phyloP scores from a whole-genome alignment of 2,888 invertebrate species.

The Agonopterix arenella region DNA sequence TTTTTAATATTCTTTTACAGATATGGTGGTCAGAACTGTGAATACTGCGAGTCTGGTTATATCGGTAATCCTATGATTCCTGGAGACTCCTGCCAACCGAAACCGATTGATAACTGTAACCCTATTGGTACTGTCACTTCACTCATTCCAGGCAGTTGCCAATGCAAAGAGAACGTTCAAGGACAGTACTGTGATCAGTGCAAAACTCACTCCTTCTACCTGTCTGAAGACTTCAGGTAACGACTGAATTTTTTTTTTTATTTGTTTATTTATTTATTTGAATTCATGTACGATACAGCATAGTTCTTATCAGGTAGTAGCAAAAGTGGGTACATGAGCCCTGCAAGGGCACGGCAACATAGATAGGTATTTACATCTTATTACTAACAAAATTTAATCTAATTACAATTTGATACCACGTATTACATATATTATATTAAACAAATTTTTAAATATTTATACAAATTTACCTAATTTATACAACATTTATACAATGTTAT shows the following conservation, averaged over 20 bases:
- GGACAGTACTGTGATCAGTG: slow-evolving; percentile 93
- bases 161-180: slow-evolving; percentile 78
- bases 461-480: too few relatives aligned
- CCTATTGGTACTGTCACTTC: slow-evolving; percentile 80
- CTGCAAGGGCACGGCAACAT: too few relatives aligned
- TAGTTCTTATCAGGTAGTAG: too few relatives aligned
- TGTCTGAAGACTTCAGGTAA: slow-evolving; percentile 79
- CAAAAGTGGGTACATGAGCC: too few relatives aligned
- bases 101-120: slow-evolving; percentile 79
- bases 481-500: too few relatives aligned
- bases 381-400: too few relatives aligned
- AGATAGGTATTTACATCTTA: too few relatives aligned
- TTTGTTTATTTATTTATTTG: too few relatives aligned
- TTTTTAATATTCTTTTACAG: slow-evolving; percentile 25
- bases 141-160: slow-evolving; percentile 51
- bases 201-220: slow-evolving; percentile 88
- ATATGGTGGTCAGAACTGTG: slow-evolving; percentile 84
- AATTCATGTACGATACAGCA: too few relatives aligned
- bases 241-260: background rate
- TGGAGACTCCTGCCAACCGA: slow-evolving; percentile 83
- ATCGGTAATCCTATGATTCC: slow-evolving; percentile 86
- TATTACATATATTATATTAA: too few relatives aligned
- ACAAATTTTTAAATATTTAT: too few relatives aligned
- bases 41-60: slow-evolving; percentile 86
- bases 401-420: too few relatives aligned